A percentile compares a stretch with the other conserved stretches of the same genome.
phyloP scores from a whole-genome alignment of 2,888 invertebrate species.

The Temnothorax rugatulus region DNA sequence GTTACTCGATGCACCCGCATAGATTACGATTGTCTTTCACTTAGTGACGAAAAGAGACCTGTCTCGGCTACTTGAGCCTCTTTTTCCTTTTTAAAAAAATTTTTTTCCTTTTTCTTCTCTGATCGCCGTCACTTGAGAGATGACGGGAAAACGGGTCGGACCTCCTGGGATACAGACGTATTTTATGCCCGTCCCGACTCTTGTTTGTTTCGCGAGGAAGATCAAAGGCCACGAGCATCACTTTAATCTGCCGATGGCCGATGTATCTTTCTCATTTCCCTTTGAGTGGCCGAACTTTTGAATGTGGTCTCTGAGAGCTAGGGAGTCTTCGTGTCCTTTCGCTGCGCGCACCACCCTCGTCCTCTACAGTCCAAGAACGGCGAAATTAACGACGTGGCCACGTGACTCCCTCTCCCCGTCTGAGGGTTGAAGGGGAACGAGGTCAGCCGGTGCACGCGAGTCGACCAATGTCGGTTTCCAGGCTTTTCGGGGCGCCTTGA shows the following conservation, averaged over 20 bases:
- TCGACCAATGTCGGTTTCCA: conserved; percentile 67
- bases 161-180: conserved; percentile 49
- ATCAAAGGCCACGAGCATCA: conserved; percentile 74
- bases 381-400: conserved; percentile 70
- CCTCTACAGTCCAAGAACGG: conserved; percentile 39
- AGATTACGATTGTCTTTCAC: not conserved
- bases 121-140: conserved; percentile 57
- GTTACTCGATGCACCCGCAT: not conserved
- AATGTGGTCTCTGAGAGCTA: conserved; percentile 40
- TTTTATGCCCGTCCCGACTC: conserved; percentile 54
- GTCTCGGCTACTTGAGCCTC: not conserved
- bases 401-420: conserved; percentile 62
- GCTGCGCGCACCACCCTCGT: conserved; percentile 17
- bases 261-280: conserved; percentile 61
- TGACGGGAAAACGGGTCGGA: conserved; percentile 41
- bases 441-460: conserved; percentile 75
- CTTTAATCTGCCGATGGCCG: conserved; percentile 78
- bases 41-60: not conserved
- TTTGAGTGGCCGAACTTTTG: conserved; percentile 42
- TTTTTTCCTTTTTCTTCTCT: not conserved
- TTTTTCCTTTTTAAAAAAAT: not conserved
- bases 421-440: conserved; percentile 54
- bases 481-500: conserved; percentile 59
- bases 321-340: conserved; percentile 36
- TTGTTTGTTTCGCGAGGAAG: conserved; percentile 62